Evolutionary conservation across 1,140 invertebrate species (phyloP).

Genomic region (Doryteuthis pealeii): DNA sequence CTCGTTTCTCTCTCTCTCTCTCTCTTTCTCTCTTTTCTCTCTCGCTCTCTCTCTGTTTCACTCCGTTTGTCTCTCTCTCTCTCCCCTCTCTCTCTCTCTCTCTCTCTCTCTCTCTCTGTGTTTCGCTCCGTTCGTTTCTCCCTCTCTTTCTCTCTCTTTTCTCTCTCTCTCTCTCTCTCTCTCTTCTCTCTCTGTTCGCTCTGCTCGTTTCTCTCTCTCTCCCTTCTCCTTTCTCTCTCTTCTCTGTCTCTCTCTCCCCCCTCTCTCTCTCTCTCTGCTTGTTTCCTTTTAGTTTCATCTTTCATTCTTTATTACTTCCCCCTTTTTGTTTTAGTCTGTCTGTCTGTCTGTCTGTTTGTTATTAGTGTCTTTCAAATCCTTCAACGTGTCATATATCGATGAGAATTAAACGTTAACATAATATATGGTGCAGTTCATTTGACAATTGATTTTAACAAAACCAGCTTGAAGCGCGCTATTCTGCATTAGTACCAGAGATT

Average conservation of each 20-base stretch:
- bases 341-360: conserved; percentile 12
- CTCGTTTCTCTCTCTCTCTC: conserved; percentile 11
- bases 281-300: background rate
- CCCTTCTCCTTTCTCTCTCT: background rate
- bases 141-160: conserved; percentile 32
- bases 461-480: no score
- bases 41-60: background rate
- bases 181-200: background rate
- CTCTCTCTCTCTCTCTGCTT: conserved; percentile 8
- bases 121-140: conserved; percentile 20
- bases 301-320: background rate
- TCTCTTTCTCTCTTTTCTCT: background rate
- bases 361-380: no score
- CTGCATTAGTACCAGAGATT: no score
- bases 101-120: conserved; percentile 27
- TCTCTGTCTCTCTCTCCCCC: background rate
- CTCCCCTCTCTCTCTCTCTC: conserved; percentile 7
- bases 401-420: no score
- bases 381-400: no score
- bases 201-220: background rate
- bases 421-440: no score
- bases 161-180: conserved; percentile 15
- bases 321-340: conserved; percentile 12
- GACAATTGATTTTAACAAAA: no score
- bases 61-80: background rate